Base-by-base conservation (phyloP, 2,797 vertebrate genomes). In the Sebastes reedi region DNA sequence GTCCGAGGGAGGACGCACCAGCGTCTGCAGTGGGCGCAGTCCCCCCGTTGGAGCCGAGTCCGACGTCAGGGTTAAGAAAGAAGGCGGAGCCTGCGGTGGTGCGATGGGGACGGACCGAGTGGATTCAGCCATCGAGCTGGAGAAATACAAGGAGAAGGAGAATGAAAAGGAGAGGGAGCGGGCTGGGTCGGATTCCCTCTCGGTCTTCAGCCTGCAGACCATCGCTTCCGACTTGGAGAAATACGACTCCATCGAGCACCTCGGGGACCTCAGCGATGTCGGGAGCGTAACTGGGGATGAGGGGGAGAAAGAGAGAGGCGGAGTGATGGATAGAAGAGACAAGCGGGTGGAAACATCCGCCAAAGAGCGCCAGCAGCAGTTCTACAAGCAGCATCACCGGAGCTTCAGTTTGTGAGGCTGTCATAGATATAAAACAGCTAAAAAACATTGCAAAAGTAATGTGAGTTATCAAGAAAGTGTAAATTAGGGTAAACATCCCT, bases 221-320 rank as follows among this genome's bases (percentile, higher is more conserved):
- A 97, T 98, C 59, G 97, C 97, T 12, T 98, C 97, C 0, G 97
- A 98, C 93, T 87, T 98, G 90, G 97, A 97, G 92, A 98, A 98
- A 75, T 98, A 97, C 2, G 98, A 99, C 89, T 98, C 97, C 0
- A 91, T 99, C 8, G 97, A 98, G 86, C 98, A 99, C 84, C 90
- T 99, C 39, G 93, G 96, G 0, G 92, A 97, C 62, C 83, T 96
- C 54, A 97, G 96, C 0, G 98, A 98, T 0, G 96, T 96, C 0
- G 91, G 93, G 7, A 93, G 93, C 20, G 80, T 94, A 4, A 92
- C 94, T 0, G 92, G 92, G 50, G 94, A 95, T 9, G 94, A 94
- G 62, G 82, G 67, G 10, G 90, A 94, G 68, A 87, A 30, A 36
- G 92, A 88, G 59, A 77, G 76, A 27, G 91, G n/a, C 32, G 86